Conservation (phyloP, 2,888 invertebrate genomes). For the Electrophaes corylata region DNA sequence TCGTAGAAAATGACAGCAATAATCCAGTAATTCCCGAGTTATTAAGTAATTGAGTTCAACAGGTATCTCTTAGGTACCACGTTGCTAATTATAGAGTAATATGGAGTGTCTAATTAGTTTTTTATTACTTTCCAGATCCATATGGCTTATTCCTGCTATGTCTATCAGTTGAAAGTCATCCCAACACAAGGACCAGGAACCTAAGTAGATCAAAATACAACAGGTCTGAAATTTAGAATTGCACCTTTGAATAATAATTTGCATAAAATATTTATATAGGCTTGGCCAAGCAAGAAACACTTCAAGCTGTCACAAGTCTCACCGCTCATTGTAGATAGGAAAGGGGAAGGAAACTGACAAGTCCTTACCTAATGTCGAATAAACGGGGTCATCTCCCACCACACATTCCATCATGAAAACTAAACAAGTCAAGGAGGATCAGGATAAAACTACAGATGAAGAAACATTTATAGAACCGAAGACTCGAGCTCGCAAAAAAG, state of each 20-base stretch:
- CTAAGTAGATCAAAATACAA: constrained; percentile 20
- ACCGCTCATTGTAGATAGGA: constrained; percentile 53
- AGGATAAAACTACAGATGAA: constrained; percentile 76
- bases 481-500: constrained; percentile 79
- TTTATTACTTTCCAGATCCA: constrained; percentile 66
- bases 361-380: constrained; percentile 78
- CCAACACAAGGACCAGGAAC: constrained; percentile 46
- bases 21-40: constrained; percentile 33
- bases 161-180: constrained; percentile 56
- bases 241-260: constrained; percentile 4
- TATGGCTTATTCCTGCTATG: constrained; percentile 56
- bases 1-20: constrained; percentile 33
- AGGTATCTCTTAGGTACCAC: constrained; percentile 51
- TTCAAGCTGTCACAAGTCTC: constrained; percentile 23
- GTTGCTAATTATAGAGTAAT: constrained; percentile 47
- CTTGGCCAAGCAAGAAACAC: constrained; percentile 4
- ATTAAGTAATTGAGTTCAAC: constrained; percentile 41
- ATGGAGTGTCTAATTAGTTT: constrained; percentile 43
- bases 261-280: constrained; percentile 2
- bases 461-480: constrained; percentile 74
- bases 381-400: constrained; percentile 73
- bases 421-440: constrained; percentile 77
- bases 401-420: constrained; percentile 83
- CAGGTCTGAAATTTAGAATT: constrained; percentile 41
- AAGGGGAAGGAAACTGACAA: constrained; percentile 52